A percentile compares a stretch with the other conserved stretches of the same genome.
These are phyloP conservation scores for Pteruthius melanotis DNA, from an alignment of 2,113 vertebrate genomes.

Conservation along the genomic window DNA sequence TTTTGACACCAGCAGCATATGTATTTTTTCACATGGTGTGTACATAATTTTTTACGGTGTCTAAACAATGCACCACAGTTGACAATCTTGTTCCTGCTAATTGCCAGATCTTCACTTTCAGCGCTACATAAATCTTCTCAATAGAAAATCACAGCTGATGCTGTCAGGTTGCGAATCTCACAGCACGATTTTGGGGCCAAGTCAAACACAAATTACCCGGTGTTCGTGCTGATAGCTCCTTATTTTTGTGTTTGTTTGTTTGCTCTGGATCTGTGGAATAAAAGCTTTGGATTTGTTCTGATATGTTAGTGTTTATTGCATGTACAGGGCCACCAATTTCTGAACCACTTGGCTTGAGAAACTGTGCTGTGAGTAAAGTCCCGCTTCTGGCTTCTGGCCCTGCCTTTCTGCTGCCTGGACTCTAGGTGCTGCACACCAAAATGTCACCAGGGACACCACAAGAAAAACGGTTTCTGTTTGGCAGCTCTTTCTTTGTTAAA, in stretches of 20 bases:
- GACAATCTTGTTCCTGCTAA: constrained; percentile 7
- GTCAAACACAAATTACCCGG: background rate
- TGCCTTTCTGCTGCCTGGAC: background rate
- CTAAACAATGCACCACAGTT: background rate
- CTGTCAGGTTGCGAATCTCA: background rate
- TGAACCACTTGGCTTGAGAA: background rate
- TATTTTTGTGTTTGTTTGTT: background rate
- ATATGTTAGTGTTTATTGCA: background rate
- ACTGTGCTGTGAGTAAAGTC: background rate
- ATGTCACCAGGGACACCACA: background rate
- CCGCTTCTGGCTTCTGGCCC: background rate
- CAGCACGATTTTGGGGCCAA: background rate
- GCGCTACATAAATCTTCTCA: background rate
- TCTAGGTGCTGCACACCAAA: background rate
- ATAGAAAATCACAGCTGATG: background rate
- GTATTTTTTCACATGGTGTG: background rate
- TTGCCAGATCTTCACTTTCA: background rate
- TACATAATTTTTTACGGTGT: background rate
- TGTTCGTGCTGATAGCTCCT: background rate
- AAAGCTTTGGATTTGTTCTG: background rate
- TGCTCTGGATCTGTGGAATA: background rate
- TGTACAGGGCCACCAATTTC: background rate
- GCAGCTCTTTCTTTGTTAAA: background rate
- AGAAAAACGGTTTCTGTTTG: background rate
- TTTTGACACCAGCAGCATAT: background rate